Base-by-base conservation (phyloP, 2,113 vertebrate genomes). In the Cyprichromis sp. region DNA sequence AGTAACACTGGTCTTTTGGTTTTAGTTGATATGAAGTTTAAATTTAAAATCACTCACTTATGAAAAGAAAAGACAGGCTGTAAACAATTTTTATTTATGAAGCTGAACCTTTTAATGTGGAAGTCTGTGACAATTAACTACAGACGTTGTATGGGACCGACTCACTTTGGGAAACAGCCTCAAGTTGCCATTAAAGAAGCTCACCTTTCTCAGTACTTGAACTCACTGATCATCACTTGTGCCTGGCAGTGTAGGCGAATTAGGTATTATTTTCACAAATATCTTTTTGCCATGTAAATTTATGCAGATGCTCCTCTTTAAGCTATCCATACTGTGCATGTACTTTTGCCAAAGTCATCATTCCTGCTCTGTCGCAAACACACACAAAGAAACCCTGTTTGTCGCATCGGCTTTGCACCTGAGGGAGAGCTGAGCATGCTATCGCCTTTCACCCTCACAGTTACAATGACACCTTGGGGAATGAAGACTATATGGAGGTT, bases 391-490 rank as follows among this genome's bases (percentile, higher is more conserved):
- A 53, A 78, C 79, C 53, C 26, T 87, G 26, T 86, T 85, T 89
- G 85, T 86, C 73, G 63, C 82, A 82, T 79, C 50, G 76, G 57
- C 78, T 81, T 87, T 84, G 80, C 88, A 89, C 87, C 89, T 83
- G 45, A 89, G 84, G 82, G 84, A 85, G 19, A 81, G 61, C 59
- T 14, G 13, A 50, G 88, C 66, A 59, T 14, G 8, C 53, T 91
- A 93, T 94, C 71, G 6, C 42, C 63, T 94, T 94, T 92, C 92
- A 80, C 66, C 79, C 45, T 53, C 76, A 85, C 80, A 81, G 88
- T 71, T 90, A 61, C 53, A 71, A 79, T 82, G 80, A 88, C 86
- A 86, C 93, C 80, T 91, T 31, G 9, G 84, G 90, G 83, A 87
- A 16, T 34, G 26, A 7, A 73, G 78, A 86, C 66, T 81, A 16